Base-by-base conservation (phyloP, 2,888 invertebrate genomes). In the Pycnomerus fuliginosus region DNA sequence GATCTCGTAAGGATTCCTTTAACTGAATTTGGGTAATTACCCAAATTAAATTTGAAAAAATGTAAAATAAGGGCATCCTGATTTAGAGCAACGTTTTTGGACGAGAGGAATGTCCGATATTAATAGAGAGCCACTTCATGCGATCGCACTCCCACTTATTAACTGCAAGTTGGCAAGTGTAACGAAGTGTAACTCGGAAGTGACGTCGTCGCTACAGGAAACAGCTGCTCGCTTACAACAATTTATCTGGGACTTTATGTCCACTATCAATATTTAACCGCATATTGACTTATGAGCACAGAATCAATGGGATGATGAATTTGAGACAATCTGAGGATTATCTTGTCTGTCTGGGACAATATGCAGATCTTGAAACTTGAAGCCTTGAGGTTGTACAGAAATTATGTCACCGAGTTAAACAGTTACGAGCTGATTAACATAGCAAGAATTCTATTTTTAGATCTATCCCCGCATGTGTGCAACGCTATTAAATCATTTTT, bases 151-250 rank as follows among this genome's bases (percentile, higher is more conserved):
- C 38, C 38, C 38, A 38, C 38, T 23, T 39, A 16, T 27, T 17
- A 20, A 23, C 12, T 38, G 29, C 24, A 41, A 39, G 22, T 39
- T 32, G 31, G 31, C 58, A 60, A 61, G 58, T 61, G 60, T 54
- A 60, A 54, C 60, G 55, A 51, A 48, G 56, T 55, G 58, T 58
- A 56, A 55, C 60, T 61, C 58, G 62, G 60, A 62, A 61, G 58
- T 61, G 60, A 61, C 60, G 60, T 58, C n/a, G n/a, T n/a, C 57
- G 53, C 40, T 45, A 51, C 60, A 57, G 62, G 62, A 62, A 61
- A 54, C 62, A 62, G 62, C 62, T 62, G 62, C 58, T 58, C 47
- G 56, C 56, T 57, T 56, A 53, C 44, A 54, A n/a, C n/a, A n/a
- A 54, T 48, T 59, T 59, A 59, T 60, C 57, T 50, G 39, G 40